Evolutionary conservation across 2,797 vertebrate species (phyloP), one percentile per base, ranked within the genome.

Genomic region (Vultur gryphus): DNA sequence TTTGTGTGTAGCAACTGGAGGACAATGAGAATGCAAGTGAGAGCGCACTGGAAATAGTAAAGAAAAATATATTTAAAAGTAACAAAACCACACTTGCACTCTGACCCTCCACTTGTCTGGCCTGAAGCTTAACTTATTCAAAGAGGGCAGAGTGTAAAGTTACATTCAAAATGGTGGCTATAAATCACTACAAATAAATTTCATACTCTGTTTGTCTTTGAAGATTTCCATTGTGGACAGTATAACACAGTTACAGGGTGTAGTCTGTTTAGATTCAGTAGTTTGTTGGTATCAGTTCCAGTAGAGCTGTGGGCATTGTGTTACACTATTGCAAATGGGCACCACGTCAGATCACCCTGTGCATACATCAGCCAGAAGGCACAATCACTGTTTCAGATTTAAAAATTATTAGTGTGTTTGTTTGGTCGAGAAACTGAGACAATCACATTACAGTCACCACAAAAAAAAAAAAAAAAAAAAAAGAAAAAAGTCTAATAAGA

Each of bases 261-360:
- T 99, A 99, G 98, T 99, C 99, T 98, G 98, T 98, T 98, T 99
- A 99, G 99, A 99, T 98, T 99, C 99, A 98, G 99, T 99, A 99
- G 99, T 99, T 99, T 97, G 99, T 99, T 99, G 98, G 99, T 99
- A 99, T 99, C 99, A 99, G 99, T 99, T 98, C 98, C 99, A 98
- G 99, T 99, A 99, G 99, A 99, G 98, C 99, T 98, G 98, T 99
- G 99, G 99, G 97, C 98, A 97, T 98, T 96, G 98, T 98, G 97
- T 98, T 98, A 98, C 99, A 99, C 98, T 99, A 98, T 99, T 99
- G 99, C 99, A 99, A 99, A 98, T 98, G 98, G 98, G 99, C 99
- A 99, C 99, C 99, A 99, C 99, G 99, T 99, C 99, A 99, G 99
- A 99, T 99, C 99, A 98, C 98, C 98, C 98, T 98, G 98, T 98